Percentiles rank a stretch among this genome's conserved stretches.
Conservation (phyloP, 2,888 invertebrate genomes). For the Tetheella fluctuosa region DNA sequence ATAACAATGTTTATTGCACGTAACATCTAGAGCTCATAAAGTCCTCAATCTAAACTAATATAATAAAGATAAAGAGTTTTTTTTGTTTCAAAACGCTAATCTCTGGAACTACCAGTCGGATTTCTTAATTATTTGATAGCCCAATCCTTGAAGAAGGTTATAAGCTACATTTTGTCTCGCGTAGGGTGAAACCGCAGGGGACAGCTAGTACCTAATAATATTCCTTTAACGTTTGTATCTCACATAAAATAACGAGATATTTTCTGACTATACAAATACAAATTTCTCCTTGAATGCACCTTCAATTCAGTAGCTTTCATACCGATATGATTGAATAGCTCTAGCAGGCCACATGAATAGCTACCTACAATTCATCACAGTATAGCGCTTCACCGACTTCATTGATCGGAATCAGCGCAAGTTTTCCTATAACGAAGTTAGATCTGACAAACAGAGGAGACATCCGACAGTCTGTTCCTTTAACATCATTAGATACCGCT, state of each 20-base stretch:
- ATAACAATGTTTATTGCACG: no score
- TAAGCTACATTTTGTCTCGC: no score
- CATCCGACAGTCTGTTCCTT: conserved; percentile 41
- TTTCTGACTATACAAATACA: not conserved
- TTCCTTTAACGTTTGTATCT: no score
- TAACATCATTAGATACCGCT: conserved; percentile 55
- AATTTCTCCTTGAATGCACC: not conserved
- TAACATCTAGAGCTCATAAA: no score
- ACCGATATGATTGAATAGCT: conserved; percentile 1
- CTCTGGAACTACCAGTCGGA: no score
- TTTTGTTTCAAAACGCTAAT: no score
- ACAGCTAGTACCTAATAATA: no score
- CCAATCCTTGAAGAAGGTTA: no score
- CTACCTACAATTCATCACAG: conserved; percentile 16
- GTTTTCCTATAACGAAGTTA: conserved; percentile 62
- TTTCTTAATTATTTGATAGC: no score
- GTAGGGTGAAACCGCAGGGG: no score
- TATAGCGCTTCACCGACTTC: conserved; percentile 34
- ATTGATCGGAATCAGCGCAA: conserved; percentile 42
- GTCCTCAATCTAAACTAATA: no score
- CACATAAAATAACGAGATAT: not conserved
- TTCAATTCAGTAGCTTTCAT: conserved; percentile 27
- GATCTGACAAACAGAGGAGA: conserved; percentile 56
- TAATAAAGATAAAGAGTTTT: no score
- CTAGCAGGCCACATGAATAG: conserved; percentile 16